Base-by-base conservation (phyloP, 1,140 invertebrate genomes). In the Reticulitermes speratus region DNA sequence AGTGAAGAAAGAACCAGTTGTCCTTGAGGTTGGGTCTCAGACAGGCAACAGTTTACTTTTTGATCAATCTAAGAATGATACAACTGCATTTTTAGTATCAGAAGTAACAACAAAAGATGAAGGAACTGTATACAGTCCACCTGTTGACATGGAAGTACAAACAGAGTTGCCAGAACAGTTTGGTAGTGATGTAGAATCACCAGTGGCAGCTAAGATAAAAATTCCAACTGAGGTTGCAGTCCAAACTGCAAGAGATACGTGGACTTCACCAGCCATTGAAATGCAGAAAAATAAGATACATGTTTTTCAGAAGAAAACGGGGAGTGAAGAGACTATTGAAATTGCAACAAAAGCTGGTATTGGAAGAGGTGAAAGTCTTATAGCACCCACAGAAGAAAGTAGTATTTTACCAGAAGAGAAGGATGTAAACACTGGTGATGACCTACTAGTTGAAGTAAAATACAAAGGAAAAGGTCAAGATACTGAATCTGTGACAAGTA, bases 271-370 rank as follows among this genome's bases (percentile, higher is more conserved):
- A 25, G 23, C n/a, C 16, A 9, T 48, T 9, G 85, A 85, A 75
- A 19, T 38, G 19, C 85, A 86, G 38, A 84, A 91, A 82, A 95
- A 96, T 90, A 94, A 93, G 65, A 96, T 96, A 87, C 93, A 94
- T 89, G 93, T 96, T 0, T 92, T 93, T 16, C 95, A 96, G 90
- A 94, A 92, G 19, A 92, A 93, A 19, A 93, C 93, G 84, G 94
- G 93, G 86, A 94, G 94, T 44, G 93, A 96, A 89, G 95, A 96
- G 90, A 95, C 95, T 0, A 96, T 96, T 88, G 94, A 96, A 91
- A 96, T 96, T 87, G 94, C 95, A 16, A 96, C 95, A 21, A 93
- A 93, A 88, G 25, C 44, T 5, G 44, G 23, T 84, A 11, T 45
- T 32, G n/a, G 32, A n/a, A 7, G 23, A 8, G 38, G 48, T 65